phyloP scores from a whole-genome alignment of 2,888 invertebrate genomes.

The Marasmarcha lunaedactyla region DNA sequence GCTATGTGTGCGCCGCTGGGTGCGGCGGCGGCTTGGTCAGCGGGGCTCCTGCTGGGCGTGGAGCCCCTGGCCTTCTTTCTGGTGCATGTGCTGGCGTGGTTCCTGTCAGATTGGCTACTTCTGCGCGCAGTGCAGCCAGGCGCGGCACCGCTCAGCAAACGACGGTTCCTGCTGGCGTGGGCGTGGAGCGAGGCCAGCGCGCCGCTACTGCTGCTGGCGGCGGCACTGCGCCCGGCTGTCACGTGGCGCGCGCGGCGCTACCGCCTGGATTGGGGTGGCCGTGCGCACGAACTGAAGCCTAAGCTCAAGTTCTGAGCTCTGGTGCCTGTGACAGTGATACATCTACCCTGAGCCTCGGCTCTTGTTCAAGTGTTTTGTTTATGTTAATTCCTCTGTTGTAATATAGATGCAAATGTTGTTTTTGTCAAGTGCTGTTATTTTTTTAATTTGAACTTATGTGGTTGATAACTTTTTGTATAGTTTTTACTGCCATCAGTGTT shows the following conservation, averaged over 20 bases:
- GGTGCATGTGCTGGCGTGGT: conserved; percentile 94
- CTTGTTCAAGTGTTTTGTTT: no score
- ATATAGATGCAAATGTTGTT: no score
- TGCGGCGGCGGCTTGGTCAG: conserved; percentile 91
- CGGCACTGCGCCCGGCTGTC: conserved; percentile 89
- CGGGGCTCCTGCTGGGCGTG: conserved; percentile 84
- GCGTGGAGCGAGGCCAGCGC: conserved; percentile 92
- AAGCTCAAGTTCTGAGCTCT: conserved; percentile 73
- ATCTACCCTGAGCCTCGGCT: no score
- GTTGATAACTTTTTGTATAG: background rate
- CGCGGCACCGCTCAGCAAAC: conserved; percentile 92
- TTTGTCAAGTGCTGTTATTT: no score
- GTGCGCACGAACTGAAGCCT: conserved; percentile 88
- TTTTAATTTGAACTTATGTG: no score
- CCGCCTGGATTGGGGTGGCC: conserved; percentile 94
- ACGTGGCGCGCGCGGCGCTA: conserved; percentile 94
- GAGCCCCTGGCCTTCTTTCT: conserved; percentile 93
- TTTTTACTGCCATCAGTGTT: no score
- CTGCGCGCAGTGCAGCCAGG: conserved; percentile 92
- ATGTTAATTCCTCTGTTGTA: no score
- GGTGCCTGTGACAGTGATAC: no score
- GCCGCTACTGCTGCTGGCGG: conserved; percentile 88
- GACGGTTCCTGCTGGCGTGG: conserved; percentile 96
- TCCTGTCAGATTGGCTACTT: conserved; percentile 94
- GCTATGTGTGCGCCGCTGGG: conserved; percentile 96